These are phyloP conservation scores for Phrynocephalus forsythii DNA, from an alignment of 2,797 vertebrate genomes.

Conservation along the genomic window DNA sequence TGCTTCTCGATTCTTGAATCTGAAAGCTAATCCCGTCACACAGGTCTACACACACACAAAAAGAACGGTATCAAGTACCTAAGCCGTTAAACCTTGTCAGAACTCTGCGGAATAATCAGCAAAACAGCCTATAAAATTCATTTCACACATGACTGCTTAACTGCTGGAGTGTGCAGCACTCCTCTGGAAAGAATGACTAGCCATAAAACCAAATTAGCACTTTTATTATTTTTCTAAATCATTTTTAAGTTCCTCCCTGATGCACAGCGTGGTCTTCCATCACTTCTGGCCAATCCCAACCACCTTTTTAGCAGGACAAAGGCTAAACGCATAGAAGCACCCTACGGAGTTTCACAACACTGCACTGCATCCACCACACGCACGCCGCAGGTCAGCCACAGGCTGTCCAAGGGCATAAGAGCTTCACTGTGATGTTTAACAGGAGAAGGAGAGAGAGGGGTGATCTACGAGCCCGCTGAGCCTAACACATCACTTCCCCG, in stretches of 20 bases:
- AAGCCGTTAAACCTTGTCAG: constrained; percentile 8
- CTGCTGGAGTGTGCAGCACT: constrained; percentile 20
- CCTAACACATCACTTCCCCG: neutral
- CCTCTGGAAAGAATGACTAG: constrained; percentile 16
- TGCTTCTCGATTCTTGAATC: neutral
- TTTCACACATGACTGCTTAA: constrained; percentile 28
- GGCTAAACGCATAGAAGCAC: neutral
- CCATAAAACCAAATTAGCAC: constrained; percentile 1
- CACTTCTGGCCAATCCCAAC: neutral
- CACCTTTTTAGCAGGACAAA: constrained; percentile 3
- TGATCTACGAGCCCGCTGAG: too few species aligned
- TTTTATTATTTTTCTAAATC: constrained; percentile 21
- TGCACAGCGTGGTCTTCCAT: neutral
- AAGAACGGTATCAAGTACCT: neutral
- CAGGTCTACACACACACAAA: neutral
- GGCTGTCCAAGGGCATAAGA: neutral
- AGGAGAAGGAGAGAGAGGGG: neutral
- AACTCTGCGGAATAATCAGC: constrained; percentile 10
- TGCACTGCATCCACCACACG: neutral
- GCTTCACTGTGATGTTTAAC: too few species aligned
- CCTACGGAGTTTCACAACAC: neutral
- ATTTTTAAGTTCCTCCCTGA: constrained; percentile 15
- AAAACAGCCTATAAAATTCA: constrained; percentile 32
- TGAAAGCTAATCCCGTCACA: neutral
- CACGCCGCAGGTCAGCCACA: neutral